Percentiles rank a stretch among this genome's conserved stretches.
phyloP scores from a whole-genome alignment of 2,797 vertebrate species.

The Pangasius krempfi region DNA sequence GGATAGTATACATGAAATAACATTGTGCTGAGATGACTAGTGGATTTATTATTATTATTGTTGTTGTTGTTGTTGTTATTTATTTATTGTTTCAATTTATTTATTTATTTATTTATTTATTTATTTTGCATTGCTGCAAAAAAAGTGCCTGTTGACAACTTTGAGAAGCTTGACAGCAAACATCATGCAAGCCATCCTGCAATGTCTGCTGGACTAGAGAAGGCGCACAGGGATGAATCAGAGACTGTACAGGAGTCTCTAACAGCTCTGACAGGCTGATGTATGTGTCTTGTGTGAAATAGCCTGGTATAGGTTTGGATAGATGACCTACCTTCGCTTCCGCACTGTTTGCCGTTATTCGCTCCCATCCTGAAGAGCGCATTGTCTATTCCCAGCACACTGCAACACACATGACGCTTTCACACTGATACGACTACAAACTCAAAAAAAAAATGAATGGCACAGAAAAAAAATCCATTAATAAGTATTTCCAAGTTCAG shows the following conservation, averaged over 20 bases:
- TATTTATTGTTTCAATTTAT: too few relatives aligned
- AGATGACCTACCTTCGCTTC: slow-evolving; percentile 90
- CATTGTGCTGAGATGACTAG: not conserved
- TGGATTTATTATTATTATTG: not conserved
- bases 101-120: too few relatives aligned
- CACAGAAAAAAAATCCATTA: not conserved
- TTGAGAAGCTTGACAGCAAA: not conserved
- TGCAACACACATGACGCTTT: slow-evolving; percentile 54
- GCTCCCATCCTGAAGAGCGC: slow-evolving; percentile 94
- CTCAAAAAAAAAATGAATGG: slow-evolving; percentile 11
- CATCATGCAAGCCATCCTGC: too few relatives aligned
- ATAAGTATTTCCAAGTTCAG: slow-evolving; percentile 17
- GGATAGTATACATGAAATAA: not conserved
- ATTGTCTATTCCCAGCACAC: slow-evolving; percentile 78
- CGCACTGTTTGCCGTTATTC: slow-evolving; percentile 97
- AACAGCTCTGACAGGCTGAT: not conserved
- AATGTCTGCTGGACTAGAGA: not conserved
- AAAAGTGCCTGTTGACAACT: not conserved
- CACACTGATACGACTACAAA: slow-evolving; percentile 30
- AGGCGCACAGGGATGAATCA: not conserved
- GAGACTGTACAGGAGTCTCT: not conserved
- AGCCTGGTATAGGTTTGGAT: not conserved
- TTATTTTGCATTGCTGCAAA: not conserved
- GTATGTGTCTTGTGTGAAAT: not conserved
- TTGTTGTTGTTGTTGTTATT: too few relatives aligned